Evolutionary conservation across 1,140 invertebrate genomes (phyloP), one percentile per base, ranked within the genome.

Genomic region (Centruroides sculpturatus): DNA sequence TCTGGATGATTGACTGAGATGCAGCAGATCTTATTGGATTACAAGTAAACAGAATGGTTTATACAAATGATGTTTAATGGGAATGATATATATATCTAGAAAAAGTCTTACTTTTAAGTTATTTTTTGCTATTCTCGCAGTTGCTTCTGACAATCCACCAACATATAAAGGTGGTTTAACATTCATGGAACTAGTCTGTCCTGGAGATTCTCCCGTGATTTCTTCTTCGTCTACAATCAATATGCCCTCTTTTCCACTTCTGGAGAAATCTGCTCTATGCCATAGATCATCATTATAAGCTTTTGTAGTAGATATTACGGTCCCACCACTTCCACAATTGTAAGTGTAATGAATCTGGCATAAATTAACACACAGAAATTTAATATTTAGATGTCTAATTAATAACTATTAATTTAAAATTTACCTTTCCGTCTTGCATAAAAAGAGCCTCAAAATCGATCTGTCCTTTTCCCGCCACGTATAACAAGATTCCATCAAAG

Each of bases 401-500:
- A 23, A n/a, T n/a, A 56, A 41, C 41, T 8, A 5, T 41, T 41
- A 1, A 8, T 41, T 41, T 6, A 41, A 41, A 41, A 70, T 69
- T 75, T 78, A 90, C 85, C 70, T 80, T 79, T 52, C 91, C 91
- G 50, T 87, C 80, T 54, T 82, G 78, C 70, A 98, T 76, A 68
- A 85, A 91, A 0, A 97, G 69, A 7, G 86, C 83, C 4, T 95
- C 78, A 69, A 86, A 87, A 70, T 96, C 86, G 41, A 76, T 76
- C 13, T 85, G 83, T 7, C 75, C 72, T 54, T 73, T 71, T 62
- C 87, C 82, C 0, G 83, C 74, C 0, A 84, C 82, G 72, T 93
- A 97, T 72, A 97, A 87, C 47, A 93, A 78, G 3, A 96, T 78
- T 51, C 95, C 94, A 67, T 90, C 81, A 0, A 78, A 71, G 55